Percentiles rank a stretch among this genome's conserved stretches.
Conservation (phyloP, 2,113 vertebrate species). For the Copsychus sechellarum region DNA sequence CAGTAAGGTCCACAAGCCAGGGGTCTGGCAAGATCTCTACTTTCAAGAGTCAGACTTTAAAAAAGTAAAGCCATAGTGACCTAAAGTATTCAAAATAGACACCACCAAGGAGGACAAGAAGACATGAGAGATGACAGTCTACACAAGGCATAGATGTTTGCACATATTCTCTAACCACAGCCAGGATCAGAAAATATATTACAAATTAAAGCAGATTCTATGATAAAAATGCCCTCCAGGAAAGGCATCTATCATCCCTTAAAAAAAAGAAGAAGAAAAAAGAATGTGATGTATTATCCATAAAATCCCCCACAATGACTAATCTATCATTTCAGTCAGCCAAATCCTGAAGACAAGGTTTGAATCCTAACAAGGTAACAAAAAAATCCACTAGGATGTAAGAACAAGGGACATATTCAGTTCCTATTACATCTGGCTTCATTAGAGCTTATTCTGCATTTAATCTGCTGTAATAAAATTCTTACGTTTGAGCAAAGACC, state of each 20-base stretch:
- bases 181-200: conserved; percentile 13
- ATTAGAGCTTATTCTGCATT: conserved; percentile 19
- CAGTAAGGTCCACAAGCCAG: not conserved
- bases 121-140: conserved; percentile 3
- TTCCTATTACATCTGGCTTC: not conserved
- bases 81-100: not conserved
- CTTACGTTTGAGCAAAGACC: not conserved
- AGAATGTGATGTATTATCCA: not conserved
- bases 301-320: not conserved
- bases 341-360: not conserved
- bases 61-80: not conserved
- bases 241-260: not conserved
- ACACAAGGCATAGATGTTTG: conserved; percentile 2
- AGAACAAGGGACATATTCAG: not conserved
- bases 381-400: conserved; percentile 1
- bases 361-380: conserved; percentile 41
- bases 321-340: conserved; percentile 10
- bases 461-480: conserved; percentile 38
- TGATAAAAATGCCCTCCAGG: conserved; percentile 20
- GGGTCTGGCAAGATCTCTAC: not conserved
- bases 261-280: not conserved
- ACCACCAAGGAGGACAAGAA: not conserved
- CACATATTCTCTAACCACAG: conserved; percentile 16
- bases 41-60: not conserved
- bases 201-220: not conserved